A percentile compares a stretch with the other conserved stretches of the same genome.
These are phyloP conservation scores for Hipparchia semele DNA, from an alignment of 2,888 invertebrate genomes.

Conservation along the genomic window DNA sequence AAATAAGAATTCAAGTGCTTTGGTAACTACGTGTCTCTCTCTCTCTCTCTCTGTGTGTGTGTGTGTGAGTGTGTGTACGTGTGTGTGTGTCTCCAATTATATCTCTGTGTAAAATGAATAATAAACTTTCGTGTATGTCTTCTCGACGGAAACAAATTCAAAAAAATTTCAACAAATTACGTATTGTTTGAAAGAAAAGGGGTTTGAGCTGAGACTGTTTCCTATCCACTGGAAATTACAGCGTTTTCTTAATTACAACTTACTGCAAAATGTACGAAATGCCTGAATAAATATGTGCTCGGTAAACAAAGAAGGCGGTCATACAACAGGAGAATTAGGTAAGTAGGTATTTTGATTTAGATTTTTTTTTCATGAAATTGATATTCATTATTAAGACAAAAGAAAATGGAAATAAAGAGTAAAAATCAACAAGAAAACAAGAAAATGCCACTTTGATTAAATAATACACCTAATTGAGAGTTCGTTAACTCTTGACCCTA, in stretches of 20 bases:
- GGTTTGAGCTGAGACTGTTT: constrained; percentile 4
- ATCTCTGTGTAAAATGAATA: constrained; percentile 2
- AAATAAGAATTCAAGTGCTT: neutral
- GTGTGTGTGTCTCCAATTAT: no score
- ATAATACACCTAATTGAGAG: no score
- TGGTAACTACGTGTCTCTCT: neutral
- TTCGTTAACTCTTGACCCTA: no score
- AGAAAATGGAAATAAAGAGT: no score
- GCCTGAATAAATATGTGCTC: neutral
- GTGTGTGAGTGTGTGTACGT: no score
- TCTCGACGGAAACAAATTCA: neutral
- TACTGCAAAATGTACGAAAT: neutral
- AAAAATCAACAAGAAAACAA: no score
- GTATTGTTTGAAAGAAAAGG: constrained; percentile 16
- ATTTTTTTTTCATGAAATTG: neutral
- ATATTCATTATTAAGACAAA: neutral
- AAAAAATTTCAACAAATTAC: constrained; percentile 17
- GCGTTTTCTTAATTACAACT: constrained; percentile 11
- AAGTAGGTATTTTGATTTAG: no score
- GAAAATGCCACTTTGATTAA: no score
- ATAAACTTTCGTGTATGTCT: constrained; percentile 15
- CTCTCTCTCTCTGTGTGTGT: no score
- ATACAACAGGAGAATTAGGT: neutral
- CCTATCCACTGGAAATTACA: neutral
- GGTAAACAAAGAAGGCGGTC: neutral